Evolutionary conservation across 2,888 invertebrate species (phyloP).

Genomic region (Minunthozetes semirufus): DNA sequence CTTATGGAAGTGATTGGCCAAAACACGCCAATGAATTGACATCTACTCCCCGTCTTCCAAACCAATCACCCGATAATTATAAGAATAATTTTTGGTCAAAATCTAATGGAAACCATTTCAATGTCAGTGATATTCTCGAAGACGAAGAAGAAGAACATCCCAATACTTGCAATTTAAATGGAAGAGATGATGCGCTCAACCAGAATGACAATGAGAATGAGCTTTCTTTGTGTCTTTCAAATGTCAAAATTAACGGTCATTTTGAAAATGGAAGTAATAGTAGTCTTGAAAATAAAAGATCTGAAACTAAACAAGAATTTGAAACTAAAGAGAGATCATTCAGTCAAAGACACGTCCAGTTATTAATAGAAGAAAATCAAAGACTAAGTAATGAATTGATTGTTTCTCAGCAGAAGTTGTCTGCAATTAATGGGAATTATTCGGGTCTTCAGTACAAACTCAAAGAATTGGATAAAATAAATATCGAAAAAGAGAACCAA

Average conservation of each 20-base stretch:
- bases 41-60: neutral
- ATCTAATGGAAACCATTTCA: constrained; percentile 41
- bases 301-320: neutral
- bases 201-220: neutral
- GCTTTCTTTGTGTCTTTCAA: neutral
- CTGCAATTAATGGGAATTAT: constrained; percentile 18
- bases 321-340: neutral
- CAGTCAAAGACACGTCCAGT: constrained; percentile 11
- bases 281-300: neutral
- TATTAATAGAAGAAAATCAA: constrained; percentile 19
- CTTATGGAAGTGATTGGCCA: neutral
- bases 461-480: constrained; percentile 5
- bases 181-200: constrained; percentile 57
- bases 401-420: constrained; percentile 9
- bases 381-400: constrained; percentile 10
- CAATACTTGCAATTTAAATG: constrained; percentile 47
- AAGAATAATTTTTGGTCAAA: constrained; percentile 38
- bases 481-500: constrained; percentile 15
- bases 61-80: constrained; percentile 38
- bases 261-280: neutral
- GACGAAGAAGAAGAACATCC: constrained; percentile 45
- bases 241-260: neutral
- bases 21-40: neutral
- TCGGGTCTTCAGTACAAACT: neutral
- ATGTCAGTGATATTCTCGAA: constrained; percentile 39